These are phyloP conservation scores for Poeciliopsis retropinna DNA, from an alignment of 2,113 vertebrate genomes.

Conservation along the genomic window DNA sequence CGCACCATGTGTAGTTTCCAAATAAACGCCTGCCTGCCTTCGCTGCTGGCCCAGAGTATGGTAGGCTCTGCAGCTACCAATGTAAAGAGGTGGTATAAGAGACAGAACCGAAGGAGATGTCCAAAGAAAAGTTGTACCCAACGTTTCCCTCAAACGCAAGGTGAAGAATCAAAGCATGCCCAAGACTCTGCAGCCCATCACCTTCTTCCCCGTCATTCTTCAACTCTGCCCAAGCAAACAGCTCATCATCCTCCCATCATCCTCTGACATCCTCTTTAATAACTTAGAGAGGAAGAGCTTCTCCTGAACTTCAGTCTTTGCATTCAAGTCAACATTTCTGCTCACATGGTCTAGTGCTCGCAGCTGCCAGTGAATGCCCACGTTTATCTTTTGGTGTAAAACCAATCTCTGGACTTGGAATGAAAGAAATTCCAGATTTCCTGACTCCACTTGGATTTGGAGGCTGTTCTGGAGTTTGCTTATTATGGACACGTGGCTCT, in stretches of 20 bases:
- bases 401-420: background rate
- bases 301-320: conserved; percentile 27
- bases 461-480: conserved; percentile 30
- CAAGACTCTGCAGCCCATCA: background rate
- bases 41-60: background rate
- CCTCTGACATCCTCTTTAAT: conserved; percentile 16
- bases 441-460: conserved; percentile 26
- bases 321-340: background rate
- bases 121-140: background rate
- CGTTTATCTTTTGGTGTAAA: conserved; percentile 1
- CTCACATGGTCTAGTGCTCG: conserved; percentile 26
- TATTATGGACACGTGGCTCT: conserved; percentile 17
- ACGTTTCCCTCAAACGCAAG: background rate
- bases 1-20: background rate
- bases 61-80: background rate
- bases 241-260: conserved; percentile 15
- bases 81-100: background rate
- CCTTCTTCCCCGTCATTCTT: background rate
- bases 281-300: conserved; percentile 2
- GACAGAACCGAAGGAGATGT: background rate
- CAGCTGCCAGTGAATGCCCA: conserved; percentile 23
- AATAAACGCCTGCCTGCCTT: background rate
- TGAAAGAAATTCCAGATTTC: background rate
- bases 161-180: background rate
- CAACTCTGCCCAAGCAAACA: background rate